Conservation (phyloP, 2,888 invertebrate genomes). For the Morinoia aosen region DNA sequence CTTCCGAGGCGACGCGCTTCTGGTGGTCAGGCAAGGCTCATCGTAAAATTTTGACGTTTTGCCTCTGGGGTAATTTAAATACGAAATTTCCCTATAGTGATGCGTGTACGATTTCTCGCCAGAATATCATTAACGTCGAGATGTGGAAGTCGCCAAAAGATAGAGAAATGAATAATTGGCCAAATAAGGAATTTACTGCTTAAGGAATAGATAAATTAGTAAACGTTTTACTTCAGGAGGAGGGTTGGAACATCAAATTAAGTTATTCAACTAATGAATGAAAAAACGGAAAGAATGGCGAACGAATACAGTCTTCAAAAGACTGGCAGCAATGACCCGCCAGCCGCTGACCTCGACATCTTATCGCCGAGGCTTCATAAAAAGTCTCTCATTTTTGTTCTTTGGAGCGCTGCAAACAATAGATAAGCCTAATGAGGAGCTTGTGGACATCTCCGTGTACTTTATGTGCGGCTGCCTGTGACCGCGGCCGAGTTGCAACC, state of each 20-base stretch:
- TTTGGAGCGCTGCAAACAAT: constrained; percentile 32
- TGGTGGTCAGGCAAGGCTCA: too few relatives aligned
- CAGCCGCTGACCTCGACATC: constrained; percentile 36
- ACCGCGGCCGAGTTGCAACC: not conserved
- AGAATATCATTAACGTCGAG: too few relatives aligned
- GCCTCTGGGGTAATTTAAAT: too few relatives aligned
- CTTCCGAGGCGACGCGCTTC: too few relatives aligned
- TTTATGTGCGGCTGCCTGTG: not conserved
- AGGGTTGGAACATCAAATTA: not conserved
- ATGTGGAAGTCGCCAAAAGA: too few relatives aligned
- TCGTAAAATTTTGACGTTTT: too few relatives aligned
- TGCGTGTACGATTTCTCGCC: too few relatives aligned
- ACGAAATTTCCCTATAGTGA: too few relatives aligned
- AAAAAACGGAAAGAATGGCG: not conserved
- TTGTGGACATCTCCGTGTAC: not conserved
- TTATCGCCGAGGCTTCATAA: not conserved
- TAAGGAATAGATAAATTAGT: too few relatives aligned
- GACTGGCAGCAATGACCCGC: not conserved
- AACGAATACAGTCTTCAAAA: not conserved
- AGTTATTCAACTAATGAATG: not conserved
- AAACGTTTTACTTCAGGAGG: not conserved
- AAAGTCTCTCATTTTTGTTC: constrained; percentile 16
- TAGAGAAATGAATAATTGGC: too few relatives aligned
- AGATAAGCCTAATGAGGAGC: constrained; percentile 46
- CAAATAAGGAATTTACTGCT: too few relatives aligned